phyloP scores from a whole-genome alignment of 2,113 vertebrate genomes.

The Mustela nigripes region DNA sequence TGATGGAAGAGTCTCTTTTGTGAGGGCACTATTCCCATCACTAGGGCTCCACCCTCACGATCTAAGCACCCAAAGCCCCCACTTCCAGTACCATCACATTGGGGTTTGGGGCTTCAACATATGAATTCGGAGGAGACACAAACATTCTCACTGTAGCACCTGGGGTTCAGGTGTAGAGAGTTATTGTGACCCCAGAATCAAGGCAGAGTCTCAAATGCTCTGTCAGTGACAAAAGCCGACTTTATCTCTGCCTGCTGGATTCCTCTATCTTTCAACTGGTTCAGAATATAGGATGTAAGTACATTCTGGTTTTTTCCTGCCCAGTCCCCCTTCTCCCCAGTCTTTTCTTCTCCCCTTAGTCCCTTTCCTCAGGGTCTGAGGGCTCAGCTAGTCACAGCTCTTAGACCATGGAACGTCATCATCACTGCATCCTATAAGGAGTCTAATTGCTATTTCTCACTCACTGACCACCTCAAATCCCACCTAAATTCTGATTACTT shows the following conservation, averaged over 20 bases:
- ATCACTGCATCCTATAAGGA: no score
- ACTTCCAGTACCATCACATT: not conserved
- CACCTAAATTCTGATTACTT: not conserved
- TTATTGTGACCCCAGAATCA: not conserved
- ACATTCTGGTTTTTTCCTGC: not conserved
- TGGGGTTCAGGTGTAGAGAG: not conserved
- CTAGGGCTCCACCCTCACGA: not conserved
- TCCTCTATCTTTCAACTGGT: not conserved
- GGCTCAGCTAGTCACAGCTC: not conserved
- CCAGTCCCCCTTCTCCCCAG: fast-evolving
- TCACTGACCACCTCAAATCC: not conserved
- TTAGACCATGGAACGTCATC: no score
- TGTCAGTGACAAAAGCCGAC: not conserved
- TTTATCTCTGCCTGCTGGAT: not conserved
- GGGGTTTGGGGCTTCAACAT: not conserved
- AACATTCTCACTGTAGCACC: not conserved
- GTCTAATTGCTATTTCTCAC: not conserved
- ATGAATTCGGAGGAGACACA: not conserved
- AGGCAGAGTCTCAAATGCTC: not conserved
- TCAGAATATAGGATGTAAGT: not conserved
- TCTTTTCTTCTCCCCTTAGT: not conserved
- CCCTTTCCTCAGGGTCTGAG: not conserved
- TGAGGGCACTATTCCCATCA: not conserved
- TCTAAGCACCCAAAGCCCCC: not conserved
- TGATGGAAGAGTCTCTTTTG: not conserved